Evolutionary conservation across 2,888 invertebrate species (phyloP), one percentile per base, ranked within the genome.

Genomic region (Metalampra italica): DNA sequence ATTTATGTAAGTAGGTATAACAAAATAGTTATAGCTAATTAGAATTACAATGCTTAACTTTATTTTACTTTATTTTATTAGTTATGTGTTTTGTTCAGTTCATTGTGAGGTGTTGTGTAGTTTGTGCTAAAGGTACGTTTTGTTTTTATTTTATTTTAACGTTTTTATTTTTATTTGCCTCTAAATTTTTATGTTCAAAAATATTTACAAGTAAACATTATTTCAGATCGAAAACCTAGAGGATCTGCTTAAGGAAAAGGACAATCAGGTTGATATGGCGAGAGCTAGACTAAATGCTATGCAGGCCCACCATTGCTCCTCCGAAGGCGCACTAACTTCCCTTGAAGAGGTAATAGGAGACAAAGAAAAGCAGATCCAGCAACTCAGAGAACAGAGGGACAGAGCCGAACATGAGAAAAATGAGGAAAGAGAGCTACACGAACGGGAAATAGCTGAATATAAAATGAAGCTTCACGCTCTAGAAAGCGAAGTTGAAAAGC

Each of bases 341-440:
- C 91, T 98, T 39, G 98, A 98, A 90, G 98, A 98, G 88, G 97
- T 97, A 11, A 96, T 98, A 64, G 95, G 95, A 45, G 98, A 98
- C 75, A 98, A 98, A 88, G 98, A 99, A 71, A 97, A 97, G 78
- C 98, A 98, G 90, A 98, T 99, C 90, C 94, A 95, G 62, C 98
- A 97, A 77, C 88, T 98, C 55, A 90, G 96, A 62, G 98, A 99
- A 73, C 98, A 98, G 77, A 92, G 98, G 72, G 98, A 98, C 71
- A 92, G 98, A 63, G 96, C 97, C 39, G 98, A 98, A 83, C 95
- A 97, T 63, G 98, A 99, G 71, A 96, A 98, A 75, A 95, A 97
- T 62, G 98, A 98, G 83, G 98, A 99, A 80, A 92, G 98, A 56
- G 98, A 98, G 69, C 90, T 97, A 13, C 97, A 97, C 75, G 97